These are phyloP conservation scores for Terrapene triunguis DNA, from an alignment of 2,113 vertebrate genomes.

Conservation along the genomic window DNA sequence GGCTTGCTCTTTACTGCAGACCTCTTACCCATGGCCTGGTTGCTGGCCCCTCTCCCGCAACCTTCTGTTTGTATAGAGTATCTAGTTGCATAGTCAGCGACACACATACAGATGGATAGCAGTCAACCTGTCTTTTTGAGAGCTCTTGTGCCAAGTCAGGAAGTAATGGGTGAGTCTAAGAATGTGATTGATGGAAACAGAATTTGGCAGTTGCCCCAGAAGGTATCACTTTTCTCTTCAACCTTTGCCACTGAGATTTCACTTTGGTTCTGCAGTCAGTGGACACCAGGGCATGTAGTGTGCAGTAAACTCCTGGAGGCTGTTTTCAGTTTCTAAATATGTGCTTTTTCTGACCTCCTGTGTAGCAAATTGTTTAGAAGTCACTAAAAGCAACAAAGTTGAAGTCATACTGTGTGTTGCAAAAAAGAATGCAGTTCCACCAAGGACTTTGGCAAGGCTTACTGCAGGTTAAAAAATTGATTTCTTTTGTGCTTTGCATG, in stretches of 20 bases:
- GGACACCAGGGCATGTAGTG: neutral
- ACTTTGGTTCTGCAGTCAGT: neutral
- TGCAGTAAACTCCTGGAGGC: neutral
- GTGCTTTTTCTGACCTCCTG: neutral
- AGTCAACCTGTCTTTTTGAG: constrained; percentile 21
- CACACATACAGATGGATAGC: constrained; percentile 16
- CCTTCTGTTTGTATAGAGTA: neutral
- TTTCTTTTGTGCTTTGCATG: neutral
- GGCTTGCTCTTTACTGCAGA: neutral
- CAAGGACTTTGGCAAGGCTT: neutral
- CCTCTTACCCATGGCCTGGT: neutral
- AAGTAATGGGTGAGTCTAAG: constrained; percentile 47
- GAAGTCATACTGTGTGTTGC: neutral
- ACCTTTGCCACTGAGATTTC: neutral
- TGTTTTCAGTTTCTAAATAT: neutral
- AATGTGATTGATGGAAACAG: constrained; percentile 50
- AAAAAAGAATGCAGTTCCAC: neutral
- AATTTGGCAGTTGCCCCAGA: constrained; percentile 36
- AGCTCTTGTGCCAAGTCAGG: constrained; percentile 15
- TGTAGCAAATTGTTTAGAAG: neutral
- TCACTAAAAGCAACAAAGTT: neutral
- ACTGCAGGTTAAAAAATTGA: neutral
- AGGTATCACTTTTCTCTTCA: constrained; percentile 35
- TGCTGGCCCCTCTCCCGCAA: neutral
- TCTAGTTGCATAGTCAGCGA: neutral